These are phyloP conservation scores for Sitta europaea DNA, from an alignment of 2,113 vertebrate species.

Conservation along the genomic window DNA sequence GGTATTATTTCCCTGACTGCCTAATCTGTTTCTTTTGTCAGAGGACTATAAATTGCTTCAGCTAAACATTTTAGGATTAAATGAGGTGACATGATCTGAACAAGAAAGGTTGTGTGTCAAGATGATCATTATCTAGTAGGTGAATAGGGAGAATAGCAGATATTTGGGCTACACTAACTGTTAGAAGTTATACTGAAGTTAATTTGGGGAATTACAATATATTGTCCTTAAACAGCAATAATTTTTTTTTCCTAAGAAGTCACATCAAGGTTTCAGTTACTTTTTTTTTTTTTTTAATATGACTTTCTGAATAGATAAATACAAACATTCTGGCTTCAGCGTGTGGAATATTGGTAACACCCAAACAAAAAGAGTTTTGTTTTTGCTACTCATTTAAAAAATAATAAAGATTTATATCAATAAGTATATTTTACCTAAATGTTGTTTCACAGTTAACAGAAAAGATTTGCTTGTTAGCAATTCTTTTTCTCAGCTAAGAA, in stretches of 20 bases:
- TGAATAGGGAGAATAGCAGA: background rate
- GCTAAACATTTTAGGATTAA: background rate
- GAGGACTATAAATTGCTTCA: background rate
- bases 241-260: background rate
- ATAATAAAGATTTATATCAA: background rate
- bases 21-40: background rate
- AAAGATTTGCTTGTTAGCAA: background rate
- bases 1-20: background rate
- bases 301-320: background rate
- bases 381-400: background rate
- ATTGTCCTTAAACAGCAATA: background rate
- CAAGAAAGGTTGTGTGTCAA: background rate
- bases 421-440: background rate
- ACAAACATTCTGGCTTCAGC: background rate
- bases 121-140: background rate
- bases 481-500: background rate
- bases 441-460: background rate
- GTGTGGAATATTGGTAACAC: background rate
- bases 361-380: background rate
- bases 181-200: background rate
- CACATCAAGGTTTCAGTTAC: accelerated
- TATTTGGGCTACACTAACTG: background rate
- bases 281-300: background rate
- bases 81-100: background rate
- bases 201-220: background rate